phyloP scores from a whole-genome alignment of 2,113 vertebrate species.

The Pipra filicauda region DNA sequence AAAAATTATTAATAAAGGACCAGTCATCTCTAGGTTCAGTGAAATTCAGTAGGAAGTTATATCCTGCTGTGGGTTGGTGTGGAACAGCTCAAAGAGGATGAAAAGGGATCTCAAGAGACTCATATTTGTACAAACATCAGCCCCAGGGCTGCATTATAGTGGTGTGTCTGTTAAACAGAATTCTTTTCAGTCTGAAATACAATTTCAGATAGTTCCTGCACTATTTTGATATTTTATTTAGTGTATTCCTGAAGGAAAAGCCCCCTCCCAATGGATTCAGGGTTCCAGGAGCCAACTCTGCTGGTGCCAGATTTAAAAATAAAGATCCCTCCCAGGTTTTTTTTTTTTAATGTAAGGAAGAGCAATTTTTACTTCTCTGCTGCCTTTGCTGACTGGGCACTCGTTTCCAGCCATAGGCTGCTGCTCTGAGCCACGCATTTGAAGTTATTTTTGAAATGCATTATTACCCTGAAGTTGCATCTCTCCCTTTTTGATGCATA shows the following conservation, averaged over 20 bases:
- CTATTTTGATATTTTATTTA: neutral
- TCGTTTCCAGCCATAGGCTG: neutral
- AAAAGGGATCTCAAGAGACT: neutral
- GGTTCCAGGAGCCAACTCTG: neutral
- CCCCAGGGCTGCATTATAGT: neutral
- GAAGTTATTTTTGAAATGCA: conserved; percentile 17
- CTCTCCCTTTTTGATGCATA: conserved; percentile 48
- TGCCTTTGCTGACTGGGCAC: conserved; percentile 18
- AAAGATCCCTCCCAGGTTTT: neutral
- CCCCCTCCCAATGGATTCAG: neutral
- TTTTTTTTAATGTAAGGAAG: neutral
- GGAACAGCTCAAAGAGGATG: neutral
- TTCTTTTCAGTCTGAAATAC: neutral
- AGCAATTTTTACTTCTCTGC: neutral
- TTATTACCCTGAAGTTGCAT: conserved; percentile 22
- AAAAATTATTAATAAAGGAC: neutral
- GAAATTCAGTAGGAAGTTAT: neutral
- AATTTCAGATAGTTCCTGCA: neutral
- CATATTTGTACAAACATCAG: neutral
- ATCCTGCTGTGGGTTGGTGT: neutral
- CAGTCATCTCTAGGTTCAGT: neutral
- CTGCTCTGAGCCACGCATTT: neutral
- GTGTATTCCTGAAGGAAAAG: neutral
- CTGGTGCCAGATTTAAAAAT: neutral
- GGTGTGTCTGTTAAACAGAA: neutral